Evolutionary conservation across 2,113 vertebrate genomes (phyloP), one percentile per base, ranked within the genome.

Genomic region (Porphyrio hochstetteri): DNA sequence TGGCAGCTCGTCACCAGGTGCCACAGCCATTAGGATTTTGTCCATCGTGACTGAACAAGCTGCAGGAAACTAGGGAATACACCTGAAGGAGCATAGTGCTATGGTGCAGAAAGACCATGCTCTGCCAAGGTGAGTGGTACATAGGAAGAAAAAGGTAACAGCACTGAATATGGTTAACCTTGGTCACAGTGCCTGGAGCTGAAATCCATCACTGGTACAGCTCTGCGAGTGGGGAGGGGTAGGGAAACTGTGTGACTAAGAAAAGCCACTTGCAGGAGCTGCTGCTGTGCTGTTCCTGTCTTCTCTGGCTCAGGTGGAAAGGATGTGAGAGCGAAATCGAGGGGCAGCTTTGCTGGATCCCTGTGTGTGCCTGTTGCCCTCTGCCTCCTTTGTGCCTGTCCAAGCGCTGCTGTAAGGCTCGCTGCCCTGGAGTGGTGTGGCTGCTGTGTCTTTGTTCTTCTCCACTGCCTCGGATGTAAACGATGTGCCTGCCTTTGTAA

Each of bases 31-130:
- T 33, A 3, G 13, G 48, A 2, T 69, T 85, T 63, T 75, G 68
- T 78, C 83, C 64, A 17, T 68, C 8, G 1, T 10, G 42, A 33
- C 2, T 25, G 53, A 69, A 86, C 5, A 40, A 75, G 56, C 63
- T 83, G 46, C 1, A 2, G 11, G 46, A 36, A 50, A 24, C 20
- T 20, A 48, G 31, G 71, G 60, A 55, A 31, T 31, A 7, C 33
- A 7, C 0, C 1, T 35, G 61, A 24, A 65, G 31, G 36, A 40
- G 5, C 18, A 1, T 2, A 7, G 42, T 24, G 23, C 55, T 59
- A 5, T 24, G 75, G 33, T n/a, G 28, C 70, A 91, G 61, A 79
- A 76, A 52, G 71, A 42, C 46, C 46, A 0, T 38, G 40, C 88
- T 80, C 67, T 84, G 48, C 72, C 81, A 38, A 0, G 5, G 33